phyloP scores from a whole-genome alignment of 2,113 vertebrate genomes.

The Eptatretus burgeri region DNA sequence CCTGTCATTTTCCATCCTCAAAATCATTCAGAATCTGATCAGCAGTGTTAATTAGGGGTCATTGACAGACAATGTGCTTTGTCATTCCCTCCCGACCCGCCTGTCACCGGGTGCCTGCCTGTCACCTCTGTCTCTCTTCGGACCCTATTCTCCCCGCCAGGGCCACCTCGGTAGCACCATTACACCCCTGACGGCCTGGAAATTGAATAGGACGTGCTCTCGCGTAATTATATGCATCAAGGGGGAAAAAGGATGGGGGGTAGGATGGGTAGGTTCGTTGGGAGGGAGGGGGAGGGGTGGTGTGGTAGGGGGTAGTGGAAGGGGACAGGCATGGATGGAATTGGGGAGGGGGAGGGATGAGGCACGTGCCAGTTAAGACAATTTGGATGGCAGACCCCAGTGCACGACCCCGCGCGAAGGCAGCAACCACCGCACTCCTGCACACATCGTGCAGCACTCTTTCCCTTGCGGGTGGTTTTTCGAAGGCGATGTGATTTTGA shows the following conservation, averaged over 20 bases:
- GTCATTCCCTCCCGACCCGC: neutral
- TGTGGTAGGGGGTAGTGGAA: neutral
- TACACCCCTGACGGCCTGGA: slow-evolving; percentile 4
- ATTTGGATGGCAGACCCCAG: too few relatives aligned
- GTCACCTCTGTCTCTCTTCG: neutral
- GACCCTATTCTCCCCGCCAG: too few relatives aligned
- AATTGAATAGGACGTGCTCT: slow-evolving; percentile 4
- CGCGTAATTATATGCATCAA: slow-evolving; percentile 4
- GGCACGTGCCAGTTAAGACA: too few relatives aligned
- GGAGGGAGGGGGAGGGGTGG: neutral
- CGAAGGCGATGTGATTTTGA: too few relatives aligned
- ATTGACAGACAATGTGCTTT: neutral
- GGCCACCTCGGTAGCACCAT: neutral
- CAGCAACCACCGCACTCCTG: too few relatives aligned
- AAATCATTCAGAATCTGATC: slow-evolving; percentile 1
- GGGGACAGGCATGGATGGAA: neutral
- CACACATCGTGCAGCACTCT: too few relatives aligned
- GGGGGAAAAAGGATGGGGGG: slow-evolving; percentile 3
- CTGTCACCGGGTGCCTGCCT: neutral
- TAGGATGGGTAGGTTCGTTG: neutral
- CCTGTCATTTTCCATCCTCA: neutral
- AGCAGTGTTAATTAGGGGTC: slow-evolving; percentile 3
- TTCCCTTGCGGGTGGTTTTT: too few relatives aligned
- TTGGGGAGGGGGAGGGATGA: too few relatives aligned
- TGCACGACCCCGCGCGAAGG: too few relatives aligned